Base-by-base conservation (phyloP, 1,140 invertebrate genomes). In the Drosophila rufa region DNA sequence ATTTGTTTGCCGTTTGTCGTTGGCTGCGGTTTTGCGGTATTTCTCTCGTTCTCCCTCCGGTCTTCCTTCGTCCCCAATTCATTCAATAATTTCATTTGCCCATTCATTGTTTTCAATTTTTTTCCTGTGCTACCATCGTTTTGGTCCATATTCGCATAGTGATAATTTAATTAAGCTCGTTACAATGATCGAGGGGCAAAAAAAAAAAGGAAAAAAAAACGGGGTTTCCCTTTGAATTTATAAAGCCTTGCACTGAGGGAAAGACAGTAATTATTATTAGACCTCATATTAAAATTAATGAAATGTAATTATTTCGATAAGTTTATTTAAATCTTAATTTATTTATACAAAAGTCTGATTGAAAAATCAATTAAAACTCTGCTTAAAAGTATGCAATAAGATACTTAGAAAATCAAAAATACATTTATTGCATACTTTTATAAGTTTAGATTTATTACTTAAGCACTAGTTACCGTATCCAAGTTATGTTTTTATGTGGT, bases 71-170 rank as follows among this genome's bases (percentile, higher is more conserved):
- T 62, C 71, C 80, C 74, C 78, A 87, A 90, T 89, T 87, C 84
- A 89, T 84, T 89, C 77, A 87, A 87, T 89, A 89, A 87, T 87
- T 87, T 79, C 74, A 89, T 87, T 83, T 77, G 64, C 68, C 60
- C 75, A 84, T 82, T 66, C 75, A 87, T 77, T 86, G 82, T 86
- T 82, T 82, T 85, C 65, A 75, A 58, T 75, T 64, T 82, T 73
- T 60, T 65, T 25, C 38, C 22, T 33, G 19, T 15, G 11, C 47
- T 43, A 17, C 48, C 36, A 59, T 15, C 42, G 36, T 36, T 71
- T 69, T 43, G 46, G 51, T 79, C 38, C 66, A 57, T 78, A 47
- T 73, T 75, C 65, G 79, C 82, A 81, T 61, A 81, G 48, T 66
- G 86, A 82, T 90, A 90, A 90, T 90, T 90, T 69, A 90, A 90